Conservation (phyloP, 2,113 vertebrate genomes). For the Scomber scombrus region DNA sequence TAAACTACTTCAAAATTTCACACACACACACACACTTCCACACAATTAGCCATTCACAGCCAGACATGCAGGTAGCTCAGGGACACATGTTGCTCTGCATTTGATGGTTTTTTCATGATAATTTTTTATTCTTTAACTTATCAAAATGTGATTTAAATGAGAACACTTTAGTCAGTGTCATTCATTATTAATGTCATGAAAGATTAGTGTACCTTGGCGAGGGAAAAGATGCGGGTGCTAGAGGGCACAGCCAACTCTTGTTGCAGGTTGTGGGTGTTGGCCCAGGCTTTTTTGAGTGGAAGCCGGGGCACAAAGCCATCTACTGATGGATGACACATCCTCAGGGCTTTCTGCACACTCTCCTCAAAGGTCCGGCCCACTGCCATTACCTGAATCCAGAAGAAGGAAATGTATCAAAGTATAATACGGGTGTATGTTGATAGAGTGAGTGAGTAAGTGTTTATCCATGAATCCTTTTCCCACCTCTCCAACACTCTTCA, state of each 20-base stretch:
- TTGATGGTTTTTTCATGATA: slow-evolving; percentile 8
- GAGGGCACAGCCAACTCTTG: slow-evolving; percentile 92
- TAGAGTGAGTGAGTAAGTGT: background rate
- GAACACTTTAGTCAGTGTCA: slow-evolving; percentile 26
- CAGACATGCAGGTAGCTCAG: background rate
- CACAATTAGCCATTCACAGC: slow-evolving; percentile 36
- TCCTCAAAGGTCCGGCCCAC: slow-evolving; percentile 96
- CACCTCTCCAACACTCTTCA: slow-evolving; percentile 98
- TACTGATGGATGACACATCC: slow-evolving; percentile 95
- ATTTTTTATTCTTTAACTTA: slow-evolving; percentile 17
- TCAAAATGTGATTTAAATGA: slow-evolving; percentile 55
- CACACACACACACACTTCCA: slow-evolving; percentile 7
- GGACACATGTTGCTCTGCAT: background rate
- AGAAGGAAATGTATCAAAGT: background rate
- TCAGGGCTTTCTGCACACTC: slow-evolving; percentile 95
- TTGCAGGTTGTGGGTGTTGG: slow-evolving; percentile 82
- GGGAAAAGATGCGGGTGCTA: slow-evolving; percentile 91
- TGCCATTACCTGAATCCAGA: slow-evolving; percentile 91
- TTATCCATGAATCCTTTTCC: background rate
- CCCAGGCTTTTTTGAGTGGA: slow-evolving; percentile 93
- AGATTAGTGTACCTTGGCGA: slow-evolving; percentile 90
- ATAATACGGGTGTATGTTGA: background rate
- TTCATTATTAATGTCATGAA: slow-evolving; percentile 57
- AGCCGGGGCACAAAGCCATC: slow-evolving; percentile 91
- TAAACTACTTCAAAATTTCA: background rate